Evolutionary conservation across 1,140 invertebrate genomes (phyloP).

Genomic region (Bombus picipes): DNA sequence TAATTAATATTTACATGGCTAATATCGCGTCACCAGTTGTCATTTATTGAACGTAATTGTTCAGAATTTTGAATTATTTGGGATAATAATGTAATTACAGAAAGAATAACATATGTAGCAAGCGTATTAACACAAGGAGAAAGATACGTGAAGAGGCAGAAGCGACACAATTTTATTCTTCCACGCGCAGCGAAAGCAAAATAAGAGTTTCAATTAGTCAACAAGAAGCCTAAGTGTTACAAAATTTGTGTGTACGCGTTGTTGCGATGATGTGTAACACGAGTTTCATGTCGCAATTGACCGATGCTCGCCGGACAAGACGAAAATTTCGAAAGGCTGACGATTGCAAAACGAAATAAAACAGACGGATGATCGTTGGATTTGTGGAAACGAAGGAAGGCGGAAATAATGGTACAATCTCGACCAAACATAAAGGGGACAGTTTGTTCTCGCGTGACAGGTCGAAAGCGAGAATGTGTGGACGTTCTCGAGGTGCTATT

Average conservation of each 20-base stretch:
- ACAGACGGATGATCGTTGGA: neutral
- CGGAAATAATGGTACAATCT: constrained; percentile 34
- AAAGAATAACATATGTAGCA: neutral
- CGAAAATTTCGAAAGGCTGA: neutral
- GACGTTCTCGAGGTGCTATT: constrained; percentile 6
- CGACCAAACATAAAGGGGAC: constrained; percentile 23
- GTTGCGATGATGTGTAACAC: neutral
- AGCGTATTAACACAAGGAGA: too few species aligned
- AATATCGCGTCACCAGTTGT: too few species aligned
- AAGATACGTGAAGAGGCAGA: too few species aligned
- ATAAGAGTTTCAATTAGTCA: constrained; percentile 34
- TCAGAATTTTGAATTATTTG: too few species aligned
- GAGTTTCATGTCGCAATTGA: neutral
- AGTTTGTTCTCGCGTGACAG: constrained; percentile 34
- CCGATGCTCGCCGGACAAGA: neutral
- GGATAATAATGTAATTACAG: neutral
- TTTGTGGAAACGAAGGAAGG: constrained; percentile 17
- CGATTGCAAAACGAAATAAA: neutral
- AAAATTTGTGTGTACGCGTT: neutral
- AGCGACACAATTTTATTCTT: neutral
- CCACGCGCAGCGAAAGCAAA: constrained; percentile 17
- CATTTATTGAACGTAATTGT: too few species aligned
- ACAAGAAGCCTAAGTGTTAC: neutral
- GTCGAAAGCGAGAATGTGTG: constrained; percentile 42
- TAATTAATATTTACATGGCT: too few species aligned